Percentiles rank a stretch among this genome's conserved stretches.
Evolutionary conservation across 2,113 vertebrate genomes (phyloP).

Genomic region (Aviceda subcristata): DNA sequence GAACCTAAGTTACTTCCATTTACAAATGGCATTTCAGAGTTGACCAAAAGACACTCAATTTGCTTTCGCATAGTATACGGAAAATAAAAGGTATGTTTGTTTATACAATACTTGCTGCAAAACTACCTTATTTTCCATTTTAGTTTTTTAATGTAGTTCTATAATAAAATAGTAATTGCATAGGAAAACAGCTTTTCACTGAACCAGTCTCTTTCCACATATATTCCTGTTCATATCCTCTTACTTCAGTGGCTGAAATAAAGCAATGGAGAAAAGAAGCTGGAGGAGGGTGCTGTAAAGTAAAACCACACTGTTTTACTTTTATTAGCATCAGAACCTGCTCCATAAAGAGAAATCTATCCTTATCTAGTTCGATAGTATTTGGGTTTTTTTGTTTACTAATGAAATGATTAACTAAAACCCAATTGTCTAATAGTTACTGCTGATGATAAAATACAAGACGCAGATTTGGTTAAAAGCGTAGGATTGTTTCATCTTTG

Average conservation of each 20-base stretch:
- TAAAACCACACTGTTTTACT: not conserved
- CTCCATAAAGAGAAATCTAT: not conserved
- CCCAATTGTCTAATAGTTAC: not conserved
- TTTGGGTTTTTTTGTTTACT: not conserved
- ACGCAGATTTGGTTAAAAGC: not conserved
- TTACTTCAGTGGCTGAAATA: not conserved
- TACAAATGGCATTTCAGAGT: not conserved
- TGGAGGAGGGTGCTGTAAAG: not conserved
- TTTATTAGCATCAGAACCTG: not conserved
- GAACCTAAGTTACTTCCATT: not conserved
- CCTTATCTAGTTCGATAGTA: not conserved
- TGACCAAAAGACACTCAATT: not conserved
- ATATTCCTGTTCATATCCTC: not conserved
- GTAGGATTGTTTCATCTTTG: not conserved
- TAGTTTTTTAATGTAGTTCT: not conserved
- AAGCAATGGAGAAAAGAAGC: not conserved
- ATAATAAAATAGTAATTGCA: not conserved
- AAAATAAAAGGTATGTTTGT: not conserved
- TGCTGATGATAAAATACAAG: not conserved
- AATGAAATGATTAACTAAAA: not conserved
- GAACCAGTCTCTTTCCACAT: not conserved
- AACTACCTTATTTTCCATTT: not conserved
- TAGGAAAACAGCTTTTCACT: not conserved
- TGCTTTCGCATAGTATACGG: not conserved
- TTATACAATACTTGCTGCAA: not conserved